These are phyloP conservation scores for Clivina fossor DNA, from an alignment of 2,888 invertebrate genomes.

Conservation along the genomic window DNA sequence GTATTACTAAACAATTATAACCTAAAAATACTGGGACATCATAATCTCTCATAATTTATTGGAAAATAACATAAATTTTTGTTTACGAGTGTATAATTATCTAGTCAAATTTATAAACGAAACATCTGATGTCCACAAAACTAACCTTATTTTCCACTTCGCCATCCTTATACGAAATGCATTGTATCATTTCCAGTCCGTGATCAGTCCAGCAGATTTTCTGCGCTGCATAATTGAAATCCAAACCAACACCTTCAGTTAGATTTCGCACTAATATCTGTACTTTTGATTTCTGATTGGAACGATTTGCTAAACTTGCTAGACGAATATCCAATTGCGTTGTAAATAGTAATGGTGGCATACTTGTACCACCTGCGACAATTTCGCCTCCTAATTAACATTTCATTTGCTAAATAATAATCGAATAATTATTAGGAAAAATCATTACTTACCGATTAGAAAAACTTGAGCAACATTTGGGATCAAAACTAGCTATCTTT, in stretches of 20 bases:
- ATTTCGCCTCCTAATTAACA: too few species aligned
- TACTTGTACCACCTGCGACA: too few species aligned
- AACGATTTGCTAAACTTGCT: constrained; percentile 62
- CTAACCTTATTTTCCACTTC: constrained; percentile 62
- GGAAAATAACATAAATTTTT: too few species aligned
- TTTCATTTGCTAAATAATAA: too few species aligned
- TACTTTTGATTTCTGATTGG: constrained; percentile 57
- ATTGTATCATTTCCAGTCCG: constrained; percentile 80
- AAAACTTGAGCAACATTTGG: too few species aligned
- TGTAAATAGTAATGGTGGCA: constrained; percentile 72
- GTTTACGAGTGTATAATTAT: too few species aligned
- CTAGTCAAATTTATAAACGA: too few species aligned
- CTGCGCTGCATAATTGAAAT: constrained; percentile 77
- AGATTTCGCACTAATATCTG: constrained; percentile 72
- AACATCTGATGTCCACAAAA: too few species aligned
- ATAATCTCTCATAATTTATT: too few species aligned
- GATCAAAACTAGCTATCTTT: too few species aligned
- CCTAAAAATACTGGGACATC: background rate
- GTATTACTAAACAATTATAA: background rate
- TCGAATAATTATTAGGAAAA: too few species aligned
- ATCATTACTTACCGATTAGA: too few species aligned
- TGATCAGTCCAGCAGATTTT: constrained; percentile 92
- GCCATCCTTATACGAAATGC: constrained; percentile 67
- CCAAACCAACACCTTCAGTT: constrained; percentile 79
- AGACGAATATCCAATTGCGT: constrained; percentile 84